phyloP scores from a whole-genome alignment of 2,888 invertebrate genomes.

The Drosophila mettleri region DNA sequence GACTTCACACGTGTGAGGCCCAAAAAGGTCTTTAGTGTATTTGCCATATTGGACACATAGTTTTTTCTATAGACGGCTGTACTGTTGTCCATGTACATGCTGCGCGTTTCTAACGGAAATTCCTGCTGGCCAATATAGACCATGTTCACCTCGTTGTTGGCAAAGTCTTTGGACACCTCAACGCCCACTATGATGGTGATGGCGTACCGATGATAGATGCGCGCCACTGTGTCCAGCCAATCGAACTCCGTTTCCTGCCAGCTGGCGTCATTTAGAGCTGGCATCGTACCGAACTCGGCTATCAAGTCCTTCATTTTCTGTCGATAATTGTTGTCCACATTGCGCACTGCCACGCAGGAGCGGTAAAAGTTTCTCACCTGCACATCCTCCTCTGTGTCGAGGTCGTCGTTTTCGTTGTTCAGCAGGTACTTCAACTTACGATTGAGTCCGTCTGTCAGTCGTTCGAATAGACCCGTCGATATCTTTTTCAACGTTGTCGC shows the following conservation, averaged over 20 bases:
- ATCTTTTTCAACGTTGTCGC: slow-evolving; percentile 50
- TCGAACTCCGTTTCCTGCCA: slow-evolving; percentile 78
- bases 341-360: slow-evolving; percentile 66
- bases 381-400: slow-evolving; percentile 68
- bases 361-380: slow-evolving; percentile 79
- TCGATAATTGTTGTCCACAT: slow-evolving; percentile 41
- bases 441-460: slow-evolving; percentile 62
- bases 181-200: slow-evolving; percentile 59
- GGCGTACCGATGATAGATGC: slow-evolving; percentile 66
- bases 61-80: slow-evolving; percentile 31
- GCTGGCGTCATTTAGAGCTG: slow-evolving; percentile 58
- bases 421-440: slow-evolving; percentile 67
- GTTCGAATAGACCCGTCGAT: slow-evolving; percentile 77
- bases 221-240: slow-evolving; percentile 73
- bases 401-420: slow-evolving; percentile 22
- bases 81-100: slow-evolving; percentile 63
- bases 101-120: slow-evolving; percentile 55
- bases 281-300: slow-evolving; percentile 79
- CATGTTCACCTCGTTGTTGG: slow-evolving; percentile 59
- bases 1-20: slow-evolving; percentile 54
- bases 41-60: slow-evolving; percentile 38
- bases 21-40: slow-evolving; percentile 56
- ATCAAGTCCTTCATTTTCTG: slow-evolving; percentile 62
- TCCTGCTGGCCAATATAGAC: slow-evolving; percentile 67
- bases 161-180: slow-evolving; percentile 61